Evolutionary conservation across 2,797 vertebrate genomes (phyloP).

Genomic region (Phrynocephalus forsythii): DNA sequence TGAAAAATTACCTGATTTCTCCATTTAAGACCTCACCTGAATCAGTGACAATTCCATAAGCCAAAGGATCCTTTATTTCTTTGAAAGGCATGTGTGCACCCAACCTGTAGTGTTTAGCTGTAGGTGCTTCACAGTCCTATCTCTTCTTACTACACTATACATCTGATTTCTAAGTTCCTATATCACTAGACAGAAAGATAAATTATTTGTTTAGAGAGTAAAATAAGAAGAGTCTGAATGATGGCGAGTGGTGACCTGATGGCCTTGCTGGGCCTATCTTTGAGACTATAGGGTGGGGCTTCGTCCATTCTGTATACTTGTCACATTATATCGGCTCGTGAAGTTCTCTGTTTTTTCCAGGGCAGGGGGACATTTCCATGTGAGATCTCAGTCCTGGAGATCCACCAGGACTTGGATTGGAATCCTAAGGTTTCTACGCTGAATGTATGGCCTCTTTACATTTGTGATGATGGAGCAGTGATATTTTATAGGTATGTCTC

Average conservation of each 20-base stretch:
- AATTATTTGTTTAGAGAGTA: background rate
- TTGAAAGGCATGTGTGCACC: background rate
- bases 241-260: background rate
- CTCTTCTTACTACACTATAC: no score
- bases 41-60: background rate
- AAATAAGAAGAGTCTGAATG: background rate
- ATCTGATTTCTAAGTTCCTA: background rate
- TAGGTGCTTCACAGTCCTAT: background rate
- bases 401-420: slow-evolving; percentile 99
- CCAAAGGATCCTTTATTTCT: background rate
- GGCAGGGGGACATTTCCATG: slow-evolving; percentile 99
- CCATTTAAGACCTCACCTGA: background rate
- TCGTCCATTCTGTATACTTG: background rate
- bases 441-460: slow-evolving; percentile 99
- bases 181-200: no score
- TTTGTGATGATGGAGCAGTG: slow-evolving; percentile 98
- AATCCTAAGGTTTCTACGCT: slow-evolving; percentile 98
- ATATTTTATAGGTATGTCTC: slow-evolving; percentile 95
- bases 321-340: background rate
- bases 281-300: background rate
- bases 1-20: background rate
- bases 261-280: background rate
- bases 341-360: slow-evolving; percentile 73
- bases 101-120: background rate
- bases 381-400: slow-evolving; percentile 98